phyloP scores from a whole-genome alignment of 2,888 invertebrate species.

The Hypomecis punctinalis region DNA sequence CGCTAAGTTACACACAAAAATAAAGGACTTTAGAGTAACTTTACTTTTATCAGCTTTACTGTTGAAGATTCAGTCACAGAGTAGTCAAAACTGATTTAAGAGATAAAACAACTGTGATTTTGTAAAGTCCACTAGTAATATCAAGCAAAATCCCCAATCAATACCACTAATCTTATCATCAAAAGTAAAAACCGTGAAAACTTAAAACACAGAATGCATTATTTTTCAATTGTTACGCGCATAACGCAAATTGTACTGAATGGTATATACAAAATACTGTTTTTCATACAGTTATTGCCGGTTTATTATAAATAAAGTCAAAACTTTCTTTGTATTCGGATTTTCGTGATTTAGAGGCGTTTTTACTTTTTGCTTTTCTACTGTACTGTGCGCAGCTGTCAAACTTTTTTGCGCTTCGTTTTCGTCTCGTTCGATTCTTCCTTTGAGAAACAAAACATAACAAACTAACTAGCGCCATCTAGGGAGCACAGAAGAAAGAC shows the following conservation, averaged over 20 bases:
- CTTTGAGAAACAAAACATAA: constrained; percentile 31
- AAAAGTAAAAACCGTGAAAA: constrained; percentile 33
- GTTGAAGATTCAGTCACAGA: background rate
- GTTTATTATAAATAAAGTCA: background rate
- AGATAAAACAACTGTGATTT: background rate
- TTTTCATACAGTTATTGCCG: background rate
- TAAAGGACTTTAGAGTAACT: constrained; percentile 25
- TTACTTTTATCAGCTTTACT: constrained; percentile 1
- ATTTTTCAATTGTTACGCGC: constrained; percentile 10
- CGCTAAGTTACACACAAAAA: constrained; percentile 42
- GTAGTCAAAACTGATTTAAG: constrained; percentile 3
- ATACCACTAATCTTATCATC: constrained; percentile 51
- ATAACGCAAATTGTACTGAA: constrained; percentile 13
- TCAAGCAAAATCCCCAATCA: constrained; percentile 49
- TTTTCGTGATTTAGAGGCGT: constrained; percentile 51
- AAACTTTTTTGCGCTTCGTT: constrained; percentile 55
- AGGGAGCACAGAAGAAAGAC: background rate
- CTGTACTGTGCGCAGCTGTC: constrained; percentile 62
- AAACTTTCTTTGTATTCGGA: background rate
- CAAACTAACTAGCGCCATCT: constrained; percentile 40
- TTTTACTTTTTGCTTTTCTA: constrained; percentile 39
- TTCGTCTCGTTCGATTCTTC: constrained; percentile 27
- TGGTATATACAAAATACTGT: constrained; percentile 1
- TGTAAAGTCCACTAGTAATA: constrained; percentile 26
- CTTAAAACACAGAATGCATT: constrained; percentile 31